Percentiles rank a stretch among this genome's conserved stretches.
Conservation (phyloP, 2,113 vertebrate species). For the Choloepus hoffmanni region DNA sequence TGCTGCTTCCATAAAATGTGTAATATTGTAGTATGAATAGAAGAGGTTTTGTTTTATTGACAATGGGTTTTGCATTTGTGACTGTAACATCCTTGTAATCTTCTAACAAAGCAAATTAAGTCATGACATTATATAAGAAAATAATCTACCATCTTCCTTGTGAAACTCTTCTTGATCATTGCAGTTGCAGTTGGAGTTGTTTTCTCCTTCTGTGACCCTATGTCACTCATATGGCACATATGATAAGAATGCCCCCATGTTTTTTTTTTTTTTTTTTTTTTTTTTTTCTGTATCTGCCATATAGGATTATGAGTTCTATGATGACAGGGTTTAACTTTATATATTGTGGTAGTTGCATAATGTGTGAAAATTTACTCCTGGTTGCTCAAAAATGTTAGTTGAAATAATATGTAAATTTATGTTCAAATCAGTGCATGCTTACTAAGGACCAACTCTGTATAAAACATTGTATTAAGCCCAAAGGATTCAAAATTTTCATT, state of each 20-base stretch:
- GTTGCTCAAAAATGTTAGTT: not conserved
- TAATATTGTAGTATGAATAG: not conserved
- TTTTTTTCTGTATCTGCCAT: not conserved
- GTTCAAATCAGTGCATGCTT: not conserved
- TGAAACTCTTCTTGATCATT: not conserved
- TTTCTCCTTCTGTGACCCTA: not conserved
- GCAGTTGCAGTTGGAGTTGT: not conserved
- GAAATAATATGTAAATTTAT: constrained; percentile 3
- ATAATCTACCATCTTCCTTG: not conserved
- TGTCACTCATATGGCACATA: not conserved
- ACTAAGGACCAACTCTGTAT: not conserved
- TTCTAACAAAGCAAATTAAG: constrained; percentile 13
- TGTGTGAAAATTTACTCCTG: not conserved
- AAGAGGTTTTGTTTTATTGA: not conserved
- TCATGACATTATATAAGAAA: not conserved
- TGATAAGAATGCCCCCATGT: not conserved
- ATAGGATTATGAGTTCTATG: not conserved
- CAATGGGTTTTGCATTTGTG: not conserved
- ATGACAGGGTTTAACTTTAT: not conserved
- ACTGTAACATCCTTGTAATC: not conserved
- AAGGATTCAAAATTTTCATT: not conserved
- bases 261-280: not conserved
- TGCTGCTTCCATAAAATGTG: not conserved
- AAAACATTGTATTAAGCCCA: not conserved
- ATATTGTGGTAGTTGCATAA: not conserved